phyloP scores from a whole-genome alignment of 2,888 invertebrate species.

The Acanthopleura granulata region DNA sequence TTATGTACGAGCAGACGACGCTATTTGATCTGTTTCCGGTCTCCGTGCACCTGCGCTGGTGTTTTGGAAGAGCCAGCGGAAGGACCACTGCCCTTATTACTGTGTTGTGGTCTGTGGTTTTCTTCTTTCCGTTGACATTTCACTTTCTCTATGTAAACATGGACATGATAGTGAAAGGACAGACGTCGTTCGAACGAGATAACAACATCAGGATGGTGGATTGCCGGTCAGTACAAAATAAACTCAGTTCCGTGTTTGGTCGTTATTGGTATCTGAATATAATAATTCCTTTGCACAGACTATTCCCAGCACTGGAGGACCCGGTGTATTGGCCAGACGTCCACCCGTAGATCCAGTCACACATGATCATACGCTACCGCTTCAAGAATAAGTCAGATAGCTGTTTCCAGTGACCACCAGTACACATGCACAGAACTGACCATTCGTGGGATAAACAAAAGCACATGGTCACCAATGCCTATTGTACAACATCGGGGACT shows the following conservation, averaged over 20 bases:
- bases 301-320: constrained; percentile 50
- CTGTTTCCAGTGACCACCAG: no score
- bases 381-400: no score
- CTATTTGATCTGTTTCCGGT: constrained; percentile 51
- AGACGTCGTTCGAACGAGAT: constrained; percentile 56
- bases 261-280: constrained; percentile 53
- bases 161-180: constrained; percentile 40
- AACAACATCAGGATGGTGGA: constrained; percentile 33
- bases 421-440: no score
- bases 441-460: no score
- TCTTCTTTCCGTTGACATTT: constrained; percentile 43
- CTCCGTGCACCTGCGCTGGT: constrained; percentile 41
- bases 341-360: no score
- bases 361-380: no score
- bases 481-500: no score
- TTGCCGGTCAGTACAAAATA: constrained; percentile 20
- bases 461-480: no score
- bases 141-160: constrained; percentile 45
- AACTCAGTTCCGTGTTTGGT: constrained; percentile 52
- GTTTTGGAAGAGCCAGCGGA: constrained; percentile 39
- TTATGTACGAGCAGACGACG: constrained; percentile 33
- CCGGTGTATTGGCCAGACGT: constrained; percentile 50
- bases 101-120: constrained; percentile 46
- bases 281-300: constrained; percentile 54
- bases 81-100: constrained; percentile 37